Evolutionary conservation across 1,140 invertebrate species (phyloP).

Genomic region (Chelonus insularis): DNA sequence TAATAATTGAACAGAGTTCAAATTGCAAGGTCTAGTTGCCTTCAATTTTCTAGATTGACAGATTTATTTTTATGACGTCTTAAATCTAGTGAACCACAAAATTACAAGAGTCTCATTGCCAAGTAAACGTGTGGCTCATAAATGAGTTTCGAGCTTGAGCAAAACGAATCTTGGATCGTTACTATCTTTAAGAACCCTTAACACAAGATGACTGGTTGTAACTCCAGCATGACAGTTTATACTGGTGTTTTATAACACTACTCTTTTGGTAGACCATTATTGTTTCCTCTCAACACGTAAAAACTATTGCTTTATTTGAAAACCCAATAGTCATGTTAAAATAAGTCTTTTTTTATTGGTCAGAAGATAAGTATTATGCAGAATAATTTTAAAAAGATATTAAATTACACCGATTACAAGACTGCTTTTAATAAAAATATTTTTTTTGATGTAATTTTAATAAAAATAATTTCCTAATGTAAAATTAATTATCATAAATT

Average conservation of each 20-base stretch:
- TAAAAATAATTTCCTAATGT: too few relatives aligned
- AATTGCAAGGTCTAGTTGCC: background rate
- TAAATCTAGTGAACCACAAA: slow-evolving; percentile 14
- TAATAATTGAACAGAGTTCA: background rate
- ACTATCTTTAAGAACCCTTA: slow-evolving; percentile 22
- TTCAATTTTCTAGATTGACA: slow-evolving; percentile 9
- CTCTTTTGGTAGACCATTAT: slow-evolving; percentile 5
- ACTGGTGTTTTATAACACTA: slow-evolving; percentile 12
- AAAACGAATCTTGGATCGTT: background rate
- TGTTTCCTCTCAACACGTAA: slow-evolving; percentile 2
- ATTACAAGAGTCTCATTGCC: slow-evolving; percentile 17
- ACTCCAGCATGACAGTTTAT: slow-evolving; percentile 21
- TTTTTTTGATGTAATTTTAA: too few relatives aligned
- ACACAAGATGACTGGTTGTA: slow-evolving; percentile 20
- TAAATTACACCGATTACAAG: too few relatives aligned
- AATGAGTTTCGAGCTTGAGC: slow-evolving; percentile 7
- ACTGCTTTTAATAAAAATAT: too few relatives aligned
- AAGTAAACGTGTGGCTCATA: slow-evolving; percentile 13
- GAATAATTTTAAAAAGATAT: too few relatives aligned
- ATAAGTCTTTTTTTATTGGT: too few relatives aligned
- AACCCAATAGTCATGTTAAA: too few relatives aligned
- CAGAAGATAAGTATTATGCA: too few relatives aligned
- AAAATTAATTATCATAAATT: too few relatives aligned
- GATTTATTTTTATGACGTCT: slow-evolving; percentile 13
- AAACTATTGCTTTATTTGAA: too few relatives aligned